Conservation (phyloP, 2,797 vertebrate species). For the Danio choprae region DNA sequence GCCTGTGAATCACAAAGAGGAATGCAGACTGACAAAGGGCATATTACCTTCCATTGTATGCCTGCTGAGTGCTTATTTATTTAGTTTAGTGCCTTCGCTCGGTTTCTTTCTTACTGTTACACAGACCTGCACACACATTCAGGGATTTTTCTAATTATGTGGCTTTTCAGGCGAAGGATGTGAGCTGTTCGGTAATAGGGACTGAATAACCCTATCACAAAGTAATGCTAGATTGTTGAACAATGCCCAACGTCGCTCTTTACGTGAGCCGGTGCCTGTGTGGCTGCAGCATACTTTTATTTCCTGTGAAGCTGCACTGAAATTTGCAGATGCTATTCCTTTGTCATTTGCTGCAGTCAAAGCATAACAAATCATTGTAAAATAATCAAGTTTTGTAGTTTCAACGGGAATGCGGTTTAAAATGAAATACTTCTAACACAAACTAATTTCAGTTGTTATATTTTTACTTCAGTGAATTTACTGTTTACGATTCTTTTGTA, state of each 20-base stretch:
- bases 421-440: not conserved
- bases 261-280: not conserved
- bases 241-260: conserved; percentile 66
- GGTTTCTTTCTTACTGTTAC: conserved; percentile 60
- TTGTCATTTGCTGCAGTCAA: too few species aligned
- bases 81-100: conserved; percentile 81
- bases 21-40: conserved; percentile 84
- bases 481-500: not conserved
- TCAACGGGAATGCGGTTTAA: not conserved
- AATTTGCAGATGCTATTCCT: conserved; percentile 4
- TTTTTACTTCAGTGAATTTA: not conserved
- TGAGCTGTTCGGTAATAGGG: conserved; percentile 71
- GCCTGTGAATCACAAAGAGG: conserved; percentile 85
- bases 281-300: not conserved
- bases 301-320: not conserved
- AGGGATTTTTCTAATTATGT: conserved; percentile 85
- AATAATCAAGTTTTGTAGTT: not conserved
- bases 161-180: conserved; percentile 79
- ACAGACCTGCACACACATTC: conserved; percentile 76
- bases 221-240: conserved; percentile 56
- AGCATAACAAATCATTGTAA: too few species aligned
- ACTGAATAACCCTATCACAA: conserved; percentile 33
- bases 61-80: conserved; percentile 88
- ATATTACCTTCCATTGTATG: conserved; percentile 85
- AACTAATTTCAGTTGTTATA: not conserved